phyloP scores from a whole-genome alignment of 2,113 vertebrate genomes.

The Maccullochella peelii region DNA sequence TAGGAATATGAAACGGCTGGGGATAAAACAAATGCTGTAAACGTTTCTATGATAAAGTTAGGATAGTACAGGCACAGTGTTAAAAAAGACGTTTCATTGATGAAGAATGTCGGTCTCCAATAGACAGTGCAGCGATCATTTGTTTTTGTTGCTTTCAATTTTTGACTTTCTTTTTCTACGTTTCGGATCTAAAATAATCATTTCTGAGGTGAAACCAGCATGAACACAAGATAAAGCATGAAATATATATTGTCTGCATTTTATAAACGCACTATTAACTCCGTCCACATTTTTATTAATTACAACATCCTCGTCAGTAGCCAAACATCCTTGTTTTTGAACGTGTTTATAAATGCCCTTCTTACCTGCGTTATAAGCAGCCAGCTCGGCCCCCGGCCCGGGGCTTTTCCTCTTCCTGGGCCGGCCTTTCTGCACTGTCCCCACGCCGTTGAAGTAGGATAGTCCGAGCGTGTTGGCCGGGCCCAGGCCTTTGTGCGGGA shows the following conservation, averaged over 20 bases:
- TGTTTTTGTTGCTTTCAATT: not conserved
- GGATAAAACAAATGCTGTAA: not conserved
- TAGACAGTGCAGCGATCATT: not conserved
- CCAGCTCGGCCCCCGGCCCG: constrained; percentile 93
- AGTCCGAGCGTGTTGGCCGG: constrained; percentile 93
- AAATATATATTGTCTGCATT: no score
- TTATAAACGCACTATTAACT: not conserved
- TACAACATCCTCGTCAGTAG: not conserved
- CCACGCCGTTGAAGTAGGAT: constrained; percentile 98
- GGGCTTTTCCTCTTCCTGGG: constrained; percentile 97
- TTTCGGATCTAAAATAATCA: not conserved
- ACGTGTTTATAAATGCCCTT: not conserved
- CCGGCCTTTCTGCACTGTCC: constrained; percentile 97
- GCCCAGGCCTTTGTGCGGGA: constrained; percentile 91
- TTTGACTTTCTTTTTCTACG: not conserved
- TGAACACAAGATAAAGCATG: not conserved
- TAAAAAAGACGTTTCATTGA: constrained; percentile 15
- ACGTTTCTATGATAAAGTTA: not conserved
- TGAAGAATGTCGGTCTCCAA: constrained; percentile 36
- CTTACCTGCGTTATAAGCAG: constrained; percentile 98
- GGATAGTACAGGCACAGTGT: not conserved
- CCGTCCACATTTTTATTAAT: not conserved
- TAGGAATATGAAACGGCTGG: not conserved
- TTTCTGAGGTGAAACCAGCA: not conserved
- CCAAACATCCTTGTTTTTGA: not conserved